These are phyloP conservation scores for Myiozetetes cayanensis DNA, from an alignment of 2,113 vertebrate genomes.

Conservation along the genomic window DNA sequence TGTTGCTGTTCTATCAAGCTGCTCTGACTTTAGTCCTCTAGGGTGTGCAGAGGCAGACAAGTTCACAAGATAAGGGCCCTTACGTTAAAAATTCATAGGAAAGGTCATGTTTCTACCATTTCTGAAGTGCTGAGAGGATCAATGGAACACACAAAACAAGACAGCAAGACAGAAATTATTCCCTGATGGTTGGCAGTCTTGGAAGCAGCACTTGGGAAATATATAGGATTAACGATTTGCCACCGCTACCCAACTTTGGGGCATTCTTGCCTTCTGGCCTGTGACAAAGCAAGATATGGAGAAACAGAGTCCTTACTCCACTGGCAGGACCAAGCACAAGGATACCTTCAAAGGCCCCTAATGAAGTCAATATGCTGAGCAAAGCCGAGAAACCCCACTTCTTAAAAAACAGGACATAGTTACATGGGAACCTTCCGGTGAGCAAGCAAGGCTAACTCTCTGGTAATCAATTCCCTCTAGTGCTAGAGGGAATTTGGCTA, in stretches of 20 bases:
- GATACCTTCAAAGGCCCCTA: not conserved
- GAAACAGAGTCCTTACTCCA: not conserved
- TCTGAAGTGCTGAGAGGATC: conserved; percentile 5
- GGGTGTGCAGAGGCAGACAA: not conserved
- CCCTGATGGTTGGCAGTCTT: not conserved
- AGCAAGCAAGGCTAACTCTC: not conserved
- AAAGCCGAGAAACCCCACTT: not conserved
- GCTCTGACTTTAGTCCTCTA: conserved; percentile 24
- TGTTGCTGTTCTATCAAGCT: not conserved
- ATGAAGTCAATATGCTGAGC: not conserved
- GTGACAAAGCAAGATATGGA: rapidly evolving
- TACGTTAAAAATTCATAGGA: conserved; percentile 51
- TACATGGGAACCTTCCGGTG: not conserved
- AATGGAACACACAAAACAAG: conserved; percentile 7
- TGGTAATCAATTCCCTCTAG: not conserved
- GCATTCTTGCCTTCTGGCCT: not conserved
- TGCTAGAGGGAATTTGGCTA: not conserved
- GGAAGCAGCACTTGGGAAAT: not conserved
- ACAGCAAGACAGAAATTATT: not conserved
- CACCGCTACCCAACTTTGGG: not conserved
- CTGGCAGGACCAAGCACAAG: not conserved
- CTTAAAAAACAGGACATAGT: not conserved
- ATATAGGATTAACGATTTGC: not conserved
- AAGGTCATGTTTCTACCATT: conserved; percentile 44
- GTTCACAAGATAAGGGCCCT: conserved; percentile 21